Evolutionary conservation across 1,140 invertebrate species (phyloP), one percentile per base, ranked within the genome.

Genomic region (Sesamia nonagrioides): DNA sequence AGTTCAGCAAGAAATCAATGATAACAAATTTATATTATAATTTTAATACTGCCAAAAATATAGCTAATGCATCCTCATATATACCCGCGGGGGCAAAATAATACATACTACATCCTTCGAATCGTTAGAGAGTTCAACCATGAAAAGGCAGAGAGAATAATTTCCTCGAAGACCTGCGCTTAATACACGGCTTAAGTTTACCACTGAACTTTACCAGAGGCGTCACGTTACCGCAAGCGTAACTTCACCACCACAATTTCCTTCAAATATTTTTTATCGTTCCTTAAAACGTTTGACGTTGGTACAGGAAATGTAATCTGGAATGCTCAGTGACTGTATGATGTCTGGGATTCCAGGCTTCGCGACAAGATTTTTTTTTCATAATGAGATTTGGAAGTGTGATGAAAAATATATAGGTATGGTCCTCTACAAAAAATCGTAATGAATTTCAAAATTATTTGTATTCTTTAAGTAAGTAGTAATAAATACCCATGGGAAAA

Each of bases 271-370:
- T 66, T 66, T 40, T 66, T 66, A 9, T 6, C 60, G 35, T 37
- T 63, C 13, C 27, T 35, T 21, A 66, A 17, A n/a, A 5, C 9
- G 37, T 40, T 17, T 42, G 13, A 3, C n/a, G 15, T 60, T 33
- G 15, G 35, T 42, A 9, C 18, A 8, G 11, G 6, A 18, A 66
- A 42, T 66, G 37, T 66, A 66, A 42, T 66, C 37, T 42, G 61
- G 11, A 66, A 42, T 66, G 61, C 17, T 66, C 61, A 66, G 61
- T 66, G 61, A 66, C 61, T 66, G 61, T 66, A 35, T 66, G 37
- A 66, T 66, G 42, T 42, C 37, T 66, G 21, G 37, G 37, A 66
- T 21, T 42, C 37, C 61, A 35, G 61, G 61, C 37, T 18, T 66
- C 9, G 37, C 37, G 35, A 8, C 18, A 27, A 63, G 35, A 40